phyloP scores from a whole-genome alignment of 2,888 invertebrate species.

The Drosophila picticornis region DNA sequence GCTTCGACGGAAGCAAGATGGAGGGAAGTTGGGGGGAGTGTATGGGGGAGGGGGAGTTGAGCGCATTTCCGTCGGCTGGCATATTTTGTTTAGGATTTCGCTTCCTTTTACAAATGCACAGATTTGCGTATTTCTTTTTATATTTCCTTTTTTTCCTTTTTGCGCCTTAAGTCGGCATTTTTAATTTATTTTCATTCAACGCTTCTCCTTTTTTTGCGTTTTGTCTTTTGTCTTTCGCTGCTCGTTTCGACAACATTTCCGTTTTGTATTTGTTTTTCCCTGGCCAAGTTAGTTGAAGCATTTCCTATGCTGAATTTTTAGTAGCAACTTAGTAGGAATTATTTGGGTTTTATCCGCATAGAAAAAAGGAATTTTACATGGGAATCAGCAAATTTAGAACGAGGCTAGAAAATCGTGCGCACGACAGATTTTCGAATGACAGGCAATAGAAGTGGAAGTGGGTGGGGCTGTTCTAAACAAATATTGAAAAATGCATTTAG shows the following conservation, averaged over 20 bases:
- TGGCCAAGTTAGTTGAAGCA: conserved; percentile 16
- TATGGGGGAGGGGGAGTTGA: conserved; percentile 3
- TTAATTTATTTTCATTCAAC: conserved; percentile 71
- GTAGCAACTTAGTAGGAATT: conserved; percentile 16
- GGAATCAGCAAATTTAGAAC: not conserved
- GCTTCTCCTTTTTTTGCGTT: conserved; percentile 27
- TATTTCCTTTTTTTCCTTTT: conserved; percentile 40
- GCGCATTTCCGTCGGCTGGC: conserved; percentile 56
- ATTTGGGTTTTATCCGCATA: conserved; percentile 12
- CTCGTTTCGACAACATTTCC: conserved; percentile 61
- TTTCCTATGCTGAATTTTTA: conserved; percentile 51
- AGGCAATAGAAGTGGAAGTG: too few species aligned
- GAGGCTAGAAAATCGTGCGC: not conserved
- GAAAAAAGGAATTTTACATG: not conserved
- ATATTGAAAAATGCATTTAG: not conserved
- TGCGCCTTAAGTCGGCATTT: conserved; percentile 72
- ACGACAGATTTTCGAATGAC: not conserved
- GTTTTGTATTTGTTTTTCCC: conserved; percentile 68
- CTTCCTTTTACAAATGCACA: conserved; percentile 72
- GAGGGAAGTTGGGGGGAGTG: conserved; percentile 1
- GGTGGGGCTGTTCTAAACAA: not conserved
- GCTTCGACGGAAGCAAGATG: conserved; percentile 27
- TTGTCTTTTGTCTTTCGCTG: conserved; percentile 31
- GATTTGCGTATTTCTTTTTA: conserved; percentile 61
- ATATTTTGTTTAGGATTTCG: conserved; percentile 74